phyloP scores from a whole-genome alignment of 92 coral and sea anemone species.

The Zoanthus sociatus region DNA sequence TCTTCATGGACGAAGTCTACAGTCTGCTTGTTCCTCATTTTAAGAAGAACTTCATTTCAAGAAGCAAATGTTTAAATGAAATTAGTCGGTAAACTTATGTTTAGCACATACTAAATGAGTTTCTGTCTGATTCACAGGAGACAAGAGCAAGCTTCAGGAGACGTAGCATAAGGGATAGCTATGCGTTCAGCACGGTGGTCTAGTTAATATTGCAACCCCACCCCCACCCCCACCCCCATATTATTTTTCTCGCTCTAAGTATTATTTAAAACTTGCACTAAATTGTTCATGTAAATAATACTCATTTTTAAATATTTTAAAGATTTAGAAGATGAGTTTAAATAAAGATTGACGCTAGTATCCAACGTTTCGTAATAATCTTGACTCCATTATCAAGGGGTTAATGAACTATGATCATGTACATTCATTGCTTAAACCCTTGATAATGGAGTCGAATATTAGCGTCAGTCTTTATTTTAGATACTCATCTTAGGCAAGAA shows the following conservation, averaged over 20 bases:
- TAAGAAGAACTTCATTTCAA: neutral
- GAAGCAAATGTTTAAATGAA: neutral
- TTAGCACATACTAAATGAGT: neutral
- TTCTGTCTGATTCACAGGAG: slow-evolving; percentile 30
- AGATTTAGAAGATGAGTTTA: too few relatives aligned
- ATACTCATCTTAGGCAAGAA: neutral
- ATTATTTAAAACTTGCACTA: neutral
- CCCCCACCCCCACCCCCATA: too few relatives aligned
- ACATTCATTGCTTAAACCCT: too few relatives aligned
- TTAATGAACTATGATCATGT: too few relatives aligned
- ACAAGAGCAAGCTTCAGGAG: slow-evolving; percentile 16
- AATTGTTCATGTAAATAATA: too few relatives aligned
- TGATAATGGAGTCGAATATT: too few relatives aligned
- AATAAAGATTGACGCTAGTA: too few relatives aligned
- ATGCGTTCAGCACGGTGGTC: slow-evolving; percentile 30
- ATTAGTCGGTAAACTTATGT: neutral
- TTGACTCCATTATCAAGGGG: too few relatives aligned
- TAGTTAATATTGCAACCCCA: neutral
- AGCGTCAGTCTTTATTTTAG: too few relatives aligned
- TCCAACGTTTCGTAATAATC: too few relatives aligned
- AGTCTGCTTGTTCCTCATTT: neutral
- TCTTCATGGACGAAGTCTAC: neutral
- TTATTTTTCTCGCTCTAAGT: neutral
- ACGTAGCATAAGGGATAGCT: slow-evolving; percentile 42
- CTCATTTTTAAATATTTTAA: too few relatives aligned